Evolutionary conservation across 2,888 invertebrate species (phyloP).

Genomic region (Ryuthela nishihirai): DNA sequence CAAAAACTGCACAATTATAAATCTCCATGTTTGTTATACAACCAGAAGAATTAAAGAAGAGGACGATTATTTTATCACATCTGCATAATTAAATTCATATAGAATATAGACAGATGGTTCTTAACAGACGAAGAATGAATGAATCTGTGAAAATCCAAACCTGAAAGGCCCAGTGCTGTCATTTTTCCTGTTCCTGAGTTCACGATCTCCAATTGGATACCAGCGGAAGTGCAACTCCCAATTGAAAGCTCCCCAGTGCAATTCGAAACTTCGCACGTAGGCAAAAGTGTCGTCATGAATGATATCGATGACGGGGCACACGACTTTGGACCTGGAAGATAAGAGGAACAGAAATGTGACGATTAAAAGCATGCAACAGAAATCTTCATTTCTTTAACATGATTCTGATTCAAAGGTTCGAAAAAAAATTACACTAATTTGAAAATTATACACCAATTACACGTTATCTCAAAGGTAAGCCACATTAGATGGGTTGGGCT

Average conservation of each 20-base stretch:
- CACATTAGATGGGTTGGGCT: too few species aligned
- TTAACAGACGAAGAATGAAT: too few species aligned
- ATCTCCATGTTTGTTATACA: too few species aligned
- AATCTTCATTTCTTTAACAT: neutral
- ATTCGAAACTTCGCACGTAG: slow-evolving; percentile 88
- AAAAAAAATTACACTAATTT: neutral
- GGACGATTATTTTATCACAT: too few species aligned
- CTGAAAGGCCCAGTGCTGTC: slow-evolving; percentile 63
- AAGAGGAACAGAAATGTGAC: neutral
- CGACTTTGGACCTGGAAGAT: slow-evolving; percentile 58
- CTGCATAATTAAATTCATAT: too few species aligned
- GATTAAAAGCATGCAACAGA: neutral
- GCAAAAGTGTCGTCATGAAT: slow-evolving; percentile 94
- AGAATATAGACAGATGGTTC: too few species aligned
- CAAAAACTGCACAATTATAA: too few species aligned
- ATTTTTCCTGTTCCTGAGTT: slow-evolving; percentile 48
- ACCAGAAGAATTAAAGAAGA: too few species aligned
- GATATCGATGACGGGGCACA: slow-evolving; percentile 85
- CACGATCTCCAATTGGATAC: slow-evolving; percentile 41
- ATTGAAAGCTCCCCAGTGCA: slow-evolving; percentile 97
- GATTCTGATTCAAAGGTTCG: neutral
- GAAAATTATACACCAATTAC: too few species aligned
- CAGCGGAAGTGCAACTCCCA: slow-evolving; percentile 89
- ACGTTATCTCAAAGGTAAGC: too few species aligned
- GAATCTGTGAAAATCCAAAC: too few species aligned